Base-by-base conservation (phyloP, 2,113 vertebrate species). In the Globicephala melas region DNA sequence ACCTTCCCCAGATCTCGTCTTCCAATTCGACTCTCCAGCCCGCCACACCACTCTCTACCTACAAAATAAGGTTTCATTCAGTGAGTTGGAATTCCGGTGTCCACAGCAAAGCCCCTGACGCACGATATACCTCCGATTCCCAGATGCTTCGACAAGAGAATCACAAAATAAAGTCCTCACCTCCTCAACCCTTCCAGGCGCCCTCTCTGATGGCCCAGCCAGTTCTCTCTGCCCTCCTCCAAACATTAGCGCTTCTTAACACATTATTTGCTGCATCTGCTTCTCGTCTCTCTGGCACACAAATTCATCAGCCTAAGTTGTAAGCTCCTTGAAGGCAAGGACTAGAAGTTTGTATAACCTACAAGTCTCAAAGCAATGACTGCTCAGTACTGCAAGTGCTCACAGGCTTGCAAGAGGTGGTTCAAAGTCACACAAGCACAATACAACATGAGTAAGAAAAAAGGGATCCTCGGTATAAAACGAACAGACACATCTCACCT, bases 251-350 rank as follows among this genome's bases (percentile, higher is more conserved):
- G 4, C 65, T 50, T 47, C 70, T 71, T 38, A 60, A 38, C 65
- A 17, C 83, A 41, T 44, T 62, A 41, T 84, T 53, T 77, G 86
- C 36, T 84, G 8, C 55, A 25, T 26, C 28, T 33, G 70, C 62
- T 60, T 26, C 25, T 60, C 47, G 33, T 67, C 94, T 94, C 71
- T 68, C 38, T 41, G 55, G 50, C 60, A 58, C 55, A 68, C 73
- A 58, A 44, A 5, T 38, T 84, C 58, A 38, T 80, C 38, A 53
- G 3, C 23, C 1, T 21, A 63, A 70, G 31, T 58, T 70, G 60
- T 85, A 95, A 91, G 12, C 50, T 95, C 47, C 89, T 73, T 84
- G 95, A 96, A 98, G 92, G 79, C 60, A 92, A 92, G 65, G 62
- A 79, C 58, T 41, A 55, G 25, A 20, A 36, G 25, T 93, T 63